A percentile compares a stretch with the other conserved stretches of the same genome.
These are phyloP conservation scores for Drymodes brunneopygia DNA, from an alignment of 2,113 vertebrate species.

Conservation along the genomic window DNA sequence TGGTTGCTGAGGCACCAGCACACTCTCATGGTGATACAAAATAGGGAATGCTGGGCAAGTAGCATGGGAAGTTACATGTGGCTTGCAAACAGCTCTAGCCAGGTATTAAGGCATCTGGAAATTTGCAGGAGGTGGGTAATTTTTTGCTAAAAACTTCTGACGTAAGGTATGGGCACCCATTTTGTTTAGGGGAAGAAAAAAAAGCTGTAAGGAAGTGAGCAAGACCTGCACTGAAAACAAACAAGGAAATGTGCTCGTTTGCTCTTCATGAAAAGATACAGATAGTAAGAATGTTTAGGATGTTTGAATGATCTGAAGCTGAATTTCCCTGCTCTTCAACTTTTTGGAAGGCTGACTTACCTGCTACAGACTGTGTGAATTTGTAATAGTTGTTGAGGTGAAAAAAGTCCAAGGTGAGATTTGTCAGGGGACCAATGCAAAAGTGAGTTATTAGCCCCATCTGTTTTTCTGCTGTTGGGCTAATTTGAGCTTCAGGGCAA, in stretches of 20 bases:
- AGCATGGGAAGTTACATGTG: background rate
- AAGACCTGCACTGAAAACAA: background rate
- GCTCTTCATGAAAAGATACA: background rate
- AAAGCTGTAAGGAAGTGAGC: background rate
- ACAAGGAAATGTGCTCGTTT: background rate
- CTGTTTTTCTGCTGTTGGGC: background rate
- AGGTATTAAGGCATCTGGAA: background rate
- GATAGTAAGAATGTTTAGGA: background rate
- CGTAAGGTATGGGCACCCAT: background rate
- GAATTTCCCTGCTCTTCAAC: background rate
- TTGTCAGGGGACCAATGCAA: background rate
- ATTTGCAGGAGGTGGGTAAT: background rate
- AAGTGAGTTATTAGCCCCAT: background rate
- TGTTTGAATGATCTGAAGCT: background rate
- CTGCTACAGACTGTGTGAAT: background rate
- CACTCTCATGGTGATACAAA: background rate
- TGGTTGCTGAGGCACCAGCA: background rate
- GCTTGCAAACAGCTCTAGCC: background rate
- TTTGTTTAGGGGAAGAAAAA: fast-evolving
- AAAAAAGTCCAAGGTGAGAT: background rate
- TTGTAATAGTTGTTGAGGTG: background rate
- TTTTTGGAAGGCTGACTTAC: background rate
- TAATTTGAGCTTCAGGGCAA: background rate
- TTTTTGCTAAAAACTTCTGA: background rate
- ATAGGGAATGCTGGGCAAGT: background rate